Evolutionary conservation across 2,888 invertebrate species (phyloP).

Genomic region (Spilarctia lutea): DNA sequence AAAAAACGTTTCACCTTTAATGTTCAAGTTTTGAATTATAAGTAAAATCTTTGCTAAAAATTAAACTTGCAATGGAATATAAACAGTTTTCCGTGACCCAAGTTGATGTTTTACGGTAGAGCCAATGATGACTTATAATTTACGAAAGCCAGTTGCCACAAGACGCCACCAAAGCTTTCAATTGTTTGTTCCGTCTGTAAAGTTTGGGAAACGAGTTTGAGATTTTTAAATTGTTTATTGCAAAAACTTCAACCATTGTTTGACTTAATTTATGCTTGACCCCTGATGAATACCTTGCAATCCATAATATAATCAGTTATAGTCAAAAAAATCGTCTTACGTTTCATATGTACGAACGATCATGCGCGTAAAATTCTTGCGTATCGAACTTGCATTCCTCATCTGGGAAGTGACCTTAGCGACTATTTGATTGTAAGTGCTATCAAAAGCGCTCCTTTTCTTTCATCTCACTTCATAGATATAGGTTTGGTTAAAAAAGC

Average conservation of each 20-base stretch:
- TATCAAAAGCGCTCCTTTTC: not conserved
- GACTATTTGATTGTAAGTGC: not conserved
- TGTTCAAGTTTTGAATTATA: no score
- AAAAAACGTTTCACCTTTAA: no score
- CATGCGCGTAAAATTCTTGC: not conserved
- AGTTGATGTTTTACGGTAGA: not conserved
- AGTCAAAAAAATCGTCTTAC: not conserved
- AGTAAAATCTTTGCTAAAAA: no score
- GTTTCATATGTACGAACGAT: not conserved
- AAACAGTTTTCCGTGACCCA: not conserved
- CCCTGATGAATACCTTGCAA: not conserved
- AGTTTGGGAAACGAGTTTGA: not conserved
- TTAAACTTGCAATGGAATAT: no score
- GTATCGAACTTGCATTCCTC: not conserved
- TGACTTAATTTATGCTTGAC: not conserved
- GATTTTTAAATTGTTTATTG: not conserved
- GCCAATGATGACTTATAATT: not conserved
- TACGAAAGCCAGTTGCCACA: not conserved
- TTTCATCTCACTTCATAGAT: not conserved
- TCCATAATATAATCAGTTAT: not conserved
- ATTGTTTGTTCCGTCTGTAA: not conserved
- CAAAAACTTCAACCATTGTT: not conserved
- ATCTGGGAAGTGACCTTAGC: not conserved
- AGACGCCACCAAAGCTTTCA: not conserved
- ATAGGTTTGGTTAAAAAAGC: not conserved